Evolutionary conservation across 2,888 invertebrate genomes (phyloP).

Genomic region (Pantelozetes paolii): DNA sequence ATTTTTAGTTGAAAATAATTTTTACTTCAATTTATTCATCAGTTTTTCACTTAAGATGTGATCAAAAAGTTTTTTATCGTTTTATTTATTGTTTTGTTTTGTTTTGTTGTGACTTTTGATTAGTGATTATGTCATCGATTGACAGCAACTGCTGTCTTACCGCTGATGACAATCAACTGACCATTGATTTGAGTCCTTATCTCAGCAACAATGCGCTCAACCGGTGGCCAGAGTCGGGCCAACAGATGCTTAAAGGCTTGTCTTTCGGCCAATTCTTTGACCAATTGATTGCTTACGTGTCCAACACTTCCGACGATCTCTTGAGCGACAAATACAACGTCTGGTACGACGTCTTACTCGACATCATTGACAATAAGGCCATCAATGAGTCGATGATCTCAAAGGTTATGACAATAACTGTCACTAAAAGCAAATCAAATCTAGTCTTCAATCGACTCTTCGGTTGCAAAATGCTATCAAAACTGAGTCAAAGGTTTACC

Average conservation of each 20-base stretch:
- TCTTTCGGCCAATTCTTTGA: neutral
- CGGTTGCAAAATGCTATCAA: conserved; percentile 21
- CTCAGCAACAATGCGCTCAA: no score
- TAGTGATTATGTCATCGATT: neutral
- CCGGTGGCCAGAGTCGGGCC: neutral
- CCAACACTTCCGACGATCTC: neutral
- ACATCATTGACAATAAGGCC: neutral
- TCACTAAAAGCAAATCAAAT: neutral
- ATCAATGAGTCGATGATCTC: neutral
- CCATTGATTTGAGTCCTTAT: neutral
- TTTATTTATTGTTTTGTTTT: neutral
- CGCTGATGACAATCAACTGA: neutral
- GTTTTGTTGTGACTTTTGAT: neutral
- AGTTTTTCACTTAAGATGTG: no score
- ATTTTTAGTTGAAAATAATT: no score
- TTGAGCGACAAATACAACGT: neutral
- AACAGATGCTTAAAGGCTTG: neutral
- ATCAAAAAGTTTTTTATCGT: no score
- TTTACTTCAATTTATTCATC: no score
- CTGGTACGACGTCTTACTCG: neutral
- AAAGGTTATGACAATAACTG: neutral
- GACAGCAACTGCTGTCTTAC: neutral
- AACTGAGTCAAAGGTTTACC: neutral
- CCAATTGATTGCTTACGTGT: neutral
- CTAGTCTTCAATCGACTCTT: neutral